Conservation (phyloP, 2,888 invertebrate species). For the Ecdyonurus torrentis region DNA sequence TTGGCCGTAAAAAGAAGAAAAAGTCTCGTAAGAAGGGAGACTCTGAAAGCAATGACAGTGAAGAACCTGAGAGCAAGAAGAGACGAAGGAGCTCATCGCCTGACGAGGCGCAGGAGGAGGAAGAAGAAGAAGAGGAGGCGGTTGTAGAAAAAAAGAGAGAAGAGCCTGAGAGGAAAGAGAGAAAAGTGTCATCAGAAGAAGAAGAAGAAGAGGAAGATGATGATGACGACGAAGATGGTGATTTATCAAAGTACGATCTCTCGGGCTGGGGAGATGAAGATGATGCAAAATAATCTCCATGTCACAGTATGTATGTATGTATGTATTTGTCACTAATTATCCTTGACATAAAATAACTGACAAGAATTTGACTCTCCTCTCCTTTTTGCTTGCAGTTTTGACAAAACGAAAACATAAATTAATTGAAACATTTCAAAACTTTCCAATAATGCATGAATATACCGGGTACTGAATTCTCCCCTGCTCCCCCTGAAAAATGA, state of each 20-base stretch:
- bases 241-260: conserved; percentile 62
- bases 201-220: conserved; percentile 38
- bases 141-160: background rate
- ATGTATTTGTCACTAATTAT: no score
- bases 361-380: no score
- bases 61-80: background rate
- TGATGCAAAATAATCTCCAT: background rate
- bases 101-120: conserved; percentile 15
- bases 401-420: no score
- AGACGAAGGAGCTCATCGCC: conserved; percentile 16
- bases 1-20: conserved; percentile 31
- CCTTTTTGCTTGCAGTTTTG: no score
- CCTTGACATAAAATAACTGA: no score
- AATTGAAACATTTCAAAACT: no score
- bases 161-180: background rate
- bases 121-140: conserved; percentile 26
- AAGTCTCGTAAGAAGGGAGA: conserved; percentile 22
- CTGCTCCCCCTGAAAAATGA: no score
- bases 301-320: no score
- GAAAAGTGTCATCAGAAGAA: conserved; percentile 17
- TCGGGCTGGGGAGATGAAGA: conserved; percentile 45
- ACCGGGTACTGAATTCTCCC: no score
- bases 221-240: conserved; percentile 39
- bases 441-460: no score
- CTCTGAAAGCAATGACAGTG: conserved; percentile 4